These are phyloP conservation scores for Pygoscelis adeliae DNA, from an alignment of 2,113 vertebrate species.

Conservation along the genomic window DNA sequence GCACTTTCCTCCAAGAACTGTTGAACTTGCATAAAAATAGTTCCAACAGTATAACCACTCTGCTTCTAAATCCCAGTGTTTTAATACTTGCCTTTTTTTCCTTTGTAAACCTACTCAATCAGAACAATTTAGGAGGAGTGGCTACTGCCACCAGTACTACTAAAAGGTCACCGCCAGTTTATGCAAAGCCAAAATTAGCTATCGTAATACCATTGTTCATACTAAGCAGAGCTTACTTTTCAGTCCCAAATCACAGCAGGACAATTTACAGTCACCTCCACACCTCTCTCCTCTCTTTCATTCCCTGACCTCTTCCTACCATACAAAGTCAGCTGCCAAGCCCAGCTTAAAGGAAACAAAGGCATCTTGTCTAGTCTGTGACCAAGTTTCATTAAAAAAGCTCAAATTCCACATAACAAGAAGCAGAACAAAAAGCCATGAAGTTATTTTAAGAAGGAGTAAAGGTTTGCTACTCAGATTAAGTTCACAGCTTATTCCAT, in stretches of 20 bases:
- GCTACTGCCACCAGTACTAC: neutral
- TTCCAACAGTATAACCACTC: neutral
- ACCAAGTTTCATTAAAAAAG: constrained; percentile 18
- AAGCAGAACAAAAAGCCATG: constrained; percentile 34
- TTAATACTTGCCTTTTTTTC: neutral
- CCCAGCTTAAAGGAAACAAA: constrained; percentile 42
- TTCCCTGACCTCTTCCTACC: constrained; percentile 17
- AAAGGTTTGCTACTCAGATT: constrained; percentile 25
- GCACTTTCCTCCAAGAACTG: neutral
- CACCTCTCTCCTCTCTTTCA: constrained; percentile 21
- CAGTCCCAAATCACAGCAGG: constrained; percentile 3
- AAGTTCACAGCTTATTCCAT: constrained; percentile 19
- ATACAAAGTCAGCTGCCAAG: constrained; percentile 36
- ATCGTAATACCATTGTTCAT: neutral
- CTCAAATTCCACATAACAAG: constrained; percentile 31
- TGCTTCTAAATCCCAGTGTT: neutral
- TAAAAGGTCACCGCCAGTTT: neutral
- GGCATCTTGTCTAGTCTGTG: neutral
- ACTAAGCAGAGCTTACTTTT: constrained; percentile 11
- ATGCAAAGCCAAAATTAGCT: constrained; percentile 32
- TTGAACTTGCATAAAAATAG: neutral
- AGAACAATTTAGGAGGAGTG: neutral
- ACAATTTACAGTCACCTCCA: constrained; percentile 32
- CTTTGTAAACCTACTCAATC: neutral
- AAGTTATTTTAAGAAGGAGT: neutral